These are phyloP conservation scores for Cassiopea andromeda DNA, from an alignment of 30 jellyfish, hydroid and myxozoan genomes.

Conservation along the genomic window DNA sequence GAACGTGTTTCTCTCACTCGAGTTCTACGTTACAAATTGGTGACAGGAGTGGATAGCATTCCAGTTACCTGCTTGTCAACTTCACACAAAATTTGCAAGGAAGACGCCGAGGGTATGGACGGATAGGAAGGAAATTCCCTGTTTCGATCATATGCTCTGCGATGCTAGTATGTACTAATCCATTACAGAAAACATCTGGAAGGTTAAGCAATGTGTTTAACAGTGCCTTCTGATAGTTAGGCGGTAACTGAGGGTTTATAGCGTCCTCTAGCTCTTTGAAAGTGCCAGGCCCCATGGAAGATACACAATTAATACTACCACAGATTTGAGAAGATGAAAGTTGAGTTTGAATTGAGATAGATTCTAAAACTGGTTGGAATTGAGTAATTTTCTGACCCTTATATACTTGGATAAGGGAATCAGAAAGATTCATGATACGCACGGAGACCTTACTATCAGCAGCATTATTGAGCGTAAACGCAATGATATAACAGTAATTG, in stretches of 20 bases:
- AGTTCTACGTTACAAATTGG: too few relatives aligned
- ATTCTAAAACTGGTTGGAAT: neutral
- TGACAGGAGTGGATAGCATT: neutral
- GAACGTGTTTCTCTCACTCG: too few relatives aligned
- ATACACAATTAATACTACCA: too few relatives aligned
- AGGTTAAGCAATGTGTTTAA: neutral
- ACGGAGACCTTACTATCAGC: neutral
- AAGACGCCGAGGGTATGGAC: neutral
- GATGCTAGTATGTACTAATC: neutral
- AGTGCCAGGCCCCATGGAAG: too few relatives aligned
- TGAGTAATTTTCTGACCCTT: neutral
- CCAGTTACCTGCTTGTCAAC: neutral
- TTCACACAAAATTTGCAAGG: neutral
- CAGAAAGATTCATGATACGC: neutral
- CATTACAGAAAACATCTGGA: neutral
- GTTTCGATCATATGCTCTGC: neutral
- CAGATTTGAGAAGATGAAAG: too few relatives aligned
- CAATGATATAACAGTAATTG: neutral
- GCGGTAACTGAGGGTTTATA: too few relatives aligned
- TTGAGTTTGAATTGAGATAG: too few relatives aligned
- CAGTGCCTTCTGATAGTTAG: neutral
- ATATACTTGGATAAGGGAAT: neutral
- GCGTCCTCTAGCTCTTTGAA: too few relatives aligned
- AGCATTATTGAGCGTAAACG: neutral
- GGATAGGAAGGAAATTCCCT: neutral